Evolutionary conservation across 1,140 invertebrate genomes (phyloP).

Genomic region (Drosophila lacertosa): DNA sequence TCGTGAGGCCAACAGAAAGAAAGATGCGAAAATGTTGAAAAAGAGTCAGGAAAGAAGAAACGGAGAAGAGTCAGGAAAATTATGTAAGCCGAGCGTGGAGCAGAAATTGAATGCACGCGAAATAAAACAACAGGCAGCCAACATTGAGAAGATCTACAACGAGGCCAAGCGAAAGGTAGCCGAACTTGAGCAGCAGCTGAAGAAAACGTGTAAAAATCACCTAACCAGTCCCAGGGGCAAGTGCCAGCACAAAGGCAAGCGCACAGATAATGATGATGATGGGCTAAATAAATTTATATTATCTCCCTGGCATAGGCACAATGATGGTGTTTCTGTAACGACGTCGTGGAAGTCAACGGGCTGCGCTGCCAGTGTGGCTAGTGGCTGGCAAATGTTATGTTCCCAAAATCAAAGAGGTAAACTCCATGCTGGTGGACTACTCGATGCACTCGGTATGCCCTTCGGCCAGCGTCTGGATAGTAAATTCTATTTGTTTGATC

Average conservation of each 20-base stretch:
- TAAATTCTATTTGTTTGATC: constrained; percentile 6
- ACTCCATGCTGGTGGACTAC: not conserved
- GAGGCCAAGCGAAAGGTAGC: not conserved
- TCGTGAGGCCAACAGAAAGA: not conserved
- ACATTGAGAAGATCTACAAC: not conserved
- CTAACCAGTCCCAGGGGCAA: too few species aligned
- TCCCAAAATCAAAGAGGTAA: not conserved
- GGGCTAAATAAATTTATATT: constrained; percentile 7
- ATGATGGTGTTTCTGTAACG: not conserved
- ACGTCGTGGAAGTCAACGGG: not conserved
- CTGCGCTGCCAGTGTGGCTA: not conserved
- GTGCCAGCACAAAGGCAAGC: not conserved
- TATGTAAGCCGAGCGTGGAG: not conserved
- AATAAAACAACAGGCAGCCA: not conserved
- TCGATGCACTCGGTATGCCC: constrained; percentile 5
- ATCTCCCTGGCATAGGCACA: constrained; percentile 6
- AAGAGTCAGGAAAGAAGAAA: not conserved
- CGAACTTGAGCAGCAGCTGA: not conserved
- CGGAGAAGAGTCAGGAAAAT: not conserved
- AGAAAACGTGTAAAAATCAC: not conserved
- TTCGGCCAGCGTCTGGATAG: not conserved
- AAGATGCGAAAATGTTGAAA: not conserved
- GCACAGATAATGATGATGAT: constrained; percentile 2
- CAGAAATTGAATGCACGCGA: not conserved
- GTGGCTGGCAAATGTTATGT: not conserved